These are phyloP conservation scores for Platorchestia sp. DNA, from an alignment of 1,140 invertebrate species.

Conservation along the genomic window DNA sequence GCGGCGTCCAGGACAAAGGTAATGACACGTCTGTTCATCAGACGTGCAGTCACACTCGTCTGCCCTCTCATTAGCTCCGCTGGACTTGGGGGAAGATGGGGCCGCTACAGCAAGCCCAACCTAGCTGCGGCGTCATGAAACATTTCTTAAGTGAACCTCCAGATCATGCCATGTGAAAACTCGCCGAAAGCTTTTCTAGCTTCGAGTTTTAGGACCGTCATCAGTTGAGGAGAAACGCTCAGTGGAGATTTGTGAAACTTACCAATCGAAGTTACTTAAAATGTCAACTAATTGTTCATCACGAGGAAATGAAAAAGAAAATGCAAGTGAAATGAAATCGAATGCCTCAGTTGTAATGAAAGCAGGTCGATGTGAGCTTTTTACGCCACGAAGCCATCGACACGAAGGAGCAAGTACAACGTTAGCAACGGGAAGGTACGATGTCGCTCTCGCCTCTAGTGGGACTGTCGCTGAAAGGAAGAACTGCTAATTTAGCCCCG, in stretches of 20 bases:
- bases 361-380: no score
- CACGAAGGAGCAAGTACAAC: no score
- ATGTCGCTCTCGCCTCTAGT: no score
- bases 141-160: neutral
- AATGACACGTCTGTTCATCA: constrained; percentile 51
- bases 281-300: neutral
- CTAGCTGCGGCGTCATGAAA: neutral
- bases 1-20: neutral
- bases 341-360: no score
- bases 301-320: no score
- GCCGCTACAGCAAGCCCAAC: neutral
- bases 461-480: no score
- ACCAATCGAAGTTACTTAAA: neutral
- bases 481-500: no score
- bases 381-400: no score
- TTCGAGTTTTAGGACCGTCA: neutral
- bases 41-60: constrained; percentile 20
- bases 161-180: neutral
- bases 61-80: constrained; percentile 30
- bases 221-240: neutral
- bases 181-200: neutral
- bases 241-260: neutral
- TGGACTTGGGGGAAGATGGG: neutral
- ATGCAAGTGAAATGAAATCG: no score
- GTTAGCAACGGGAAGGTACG: no score